Evolutionary conservation across 2,888 invertebrate species (phyloP).

Genomic region (Plusia festucae): DNA sequence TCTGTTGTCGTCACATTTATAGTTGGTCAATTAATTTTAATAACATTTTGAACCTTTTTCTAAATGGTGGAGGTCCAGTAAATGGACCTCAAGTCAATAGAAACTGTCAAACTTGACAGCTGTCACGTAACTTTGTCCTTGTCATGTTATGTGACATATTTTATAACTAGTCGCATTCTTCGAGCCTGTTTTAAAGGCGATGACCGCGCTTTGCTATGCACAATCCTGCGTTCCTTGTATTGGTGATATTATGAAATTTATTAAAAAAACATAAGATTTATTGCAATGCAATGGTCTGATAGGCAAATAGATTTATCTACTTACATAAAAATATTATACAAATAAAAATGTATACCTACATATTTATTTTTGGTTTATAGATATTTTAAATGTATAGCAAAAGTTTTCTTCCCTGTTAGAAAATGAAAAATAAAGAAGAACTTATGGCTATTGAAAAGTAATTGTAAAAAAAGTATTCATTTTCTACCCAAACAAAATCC

Average conservation of each 20-base stretch:
- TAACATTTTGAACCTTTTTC: background rate
- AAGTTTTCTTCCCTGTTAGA: background rate
- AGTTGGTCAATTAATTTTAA: background rate
- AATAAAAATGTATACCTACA: too few species aligned
- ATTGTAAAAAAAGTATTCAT: background rate
- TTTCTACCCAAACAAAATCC: background rate
- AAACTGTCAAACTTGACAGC: conserved; percentile 14
- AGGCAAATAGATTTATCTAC: too few species aligned
- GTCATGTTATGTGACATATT: conserved; percentile 51
- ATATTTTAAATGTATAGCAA: too few species aligned
- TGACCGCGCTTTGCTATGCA: conserved; percentile 23
- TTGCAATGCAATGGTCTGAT: background rate
- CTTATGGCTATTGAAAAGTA: background rate
- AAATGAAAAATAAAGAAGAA: background rate
- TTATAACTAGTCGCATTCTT: conserved; percentile 54
- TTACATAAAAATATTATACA: too few species aligned
- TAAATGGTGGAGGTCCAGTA: background rate
- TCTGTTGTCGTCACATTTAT: background rate
- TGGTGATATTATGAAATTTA: too few species aligned
- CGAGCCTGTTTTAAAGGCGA: conserved; percentile 46
- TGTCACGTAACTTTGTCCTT: conserved; percentile 21
- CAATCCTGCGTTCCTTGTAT: conserved; percentile 24
- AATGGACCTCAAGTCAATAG: background rate
- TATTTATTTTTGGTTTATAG: too few species aligned
- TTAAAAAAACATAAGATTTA: background rate